These are phyloP conservation scores for Hydractinia echinata DNA, from an alignment of 30 jellyfish, hydroid and myxozoan genomes.

Conservation along the genomic window DNA sequence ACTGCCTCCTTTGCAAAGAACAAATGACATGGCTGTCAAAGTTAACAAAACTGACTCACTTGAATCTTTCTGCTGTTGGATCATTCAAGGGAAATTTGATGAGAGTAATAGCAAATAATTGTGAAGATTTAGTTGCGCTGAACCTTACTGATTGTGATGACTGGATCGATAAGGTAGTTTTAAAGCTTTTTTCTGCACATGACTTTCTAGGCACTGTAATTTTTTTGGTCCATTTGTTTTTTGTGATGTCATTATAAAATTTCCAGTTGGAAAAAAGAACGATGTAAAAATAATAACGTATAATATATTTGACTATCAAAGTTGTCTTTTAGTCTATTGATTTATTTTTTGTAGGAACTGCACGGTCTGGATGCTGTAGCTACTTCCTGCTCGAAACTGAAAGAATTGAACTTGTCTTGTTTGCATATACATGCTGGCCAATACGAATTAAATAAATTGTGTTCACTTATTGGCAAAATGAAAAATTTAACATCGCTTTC, in stretches of 20 bases:
- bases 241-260: no score
- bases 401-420: slow-evolving; percentile 61
- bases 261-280: no score
- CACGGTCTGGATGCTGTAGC: slow-evolving; percentile 77
- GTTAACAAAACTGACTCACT: slow-evolving; percentile 50
- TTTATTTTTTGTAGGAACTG: slow-evolving; percentile 55
- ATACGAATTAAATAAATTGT: slow-evolving; percentile 26
- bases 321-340: no score
- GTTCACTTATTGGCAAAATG: slow-evolving; percentile 43
- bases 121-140: slow-evolving; percentile 49
- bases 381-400: slow-evolving; percentile 40
- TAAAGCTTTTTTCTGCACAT: not conserved
- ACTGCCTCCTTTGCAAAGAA: slow-evolving; percentile 53
- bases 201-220: not conserved
- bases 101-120: slow-evolving; percentile 70
- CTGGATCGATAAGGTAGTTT: slow-evolving; percentile 93
- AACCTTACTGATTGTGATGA: slow-evolving; percentile 71
- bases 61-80: slow-evolving; percentile 58
- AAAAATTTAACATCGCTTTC: slow-evolving; percentile 49
- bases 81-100: slow-evolving; percentile 68
- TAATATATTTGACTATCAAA: no score
- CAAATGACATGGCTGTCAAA: slow-evolving; percentile 90
- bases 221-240: not conserved
- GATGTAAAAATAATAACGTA: no score
- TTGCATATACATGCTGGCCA: slow-evolving; percentile 68